Evolutionary conservation across 2,888 invertebrate genomes (phyloP), one percentile per base, ranked within the genome.

Genomic region (Campoletis raptor): DNA sequence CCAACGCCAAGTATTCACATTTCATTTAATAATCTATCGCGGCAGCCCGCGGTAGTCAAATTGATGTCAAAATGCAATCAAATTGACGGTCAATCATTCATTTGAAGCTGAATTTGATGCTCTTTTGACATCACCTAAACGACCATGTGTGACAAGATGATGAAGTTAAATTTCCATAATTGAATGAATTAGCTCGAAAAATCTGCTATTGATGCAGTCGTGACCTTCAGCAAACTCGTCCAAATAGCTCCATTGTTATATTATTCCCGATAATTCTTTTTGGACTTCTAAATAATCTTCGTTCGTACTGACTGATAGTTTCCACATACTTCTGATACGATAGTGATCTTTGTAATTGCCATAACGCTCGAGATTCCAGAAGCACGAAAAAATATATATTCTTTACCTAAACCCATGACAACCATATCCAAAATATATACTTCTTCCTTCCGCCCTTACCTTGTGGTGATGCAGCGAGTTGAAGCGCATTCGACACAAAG

Each of bases 401-500:
- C 61, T 15, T 30, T 6, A 61, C 30, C 30, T 7, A 30, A 61
- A 30, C 30, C 54, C 30, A 30, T 48, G 70, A 70, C 30, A 36
- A 30, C 18, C 24, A 18, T 48, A 30, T 30, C 30, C 30, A 45
- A 70, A 70, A 48, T 70, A 48, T n/a, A 48, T 48, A 30, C 70
- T 45, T n/a, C 18, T 30, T 7, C 30, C 48, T 48, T 30, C 18
- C 48, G 36, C 24, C 45, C 9, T 70, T 36, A 30, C 70, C 48
- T 48, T 30, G 36, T 48, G 30, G 12, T 10, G 30, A 30, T 48
- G 70, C 30, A 30, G 70, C 48, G 48, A 48, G 48, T 48, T 48
- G 9, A 70, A 36, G 48, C 45, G 70, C 30, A 70, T 70, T 70
- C 70, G 70, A 48, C 70, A 70, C 70, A 70, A 36, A 48, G 70